Base-by-base conservation (phyloP, 2,888 invertebrate genomes). In the Tetragonisca angustula region DNA sequence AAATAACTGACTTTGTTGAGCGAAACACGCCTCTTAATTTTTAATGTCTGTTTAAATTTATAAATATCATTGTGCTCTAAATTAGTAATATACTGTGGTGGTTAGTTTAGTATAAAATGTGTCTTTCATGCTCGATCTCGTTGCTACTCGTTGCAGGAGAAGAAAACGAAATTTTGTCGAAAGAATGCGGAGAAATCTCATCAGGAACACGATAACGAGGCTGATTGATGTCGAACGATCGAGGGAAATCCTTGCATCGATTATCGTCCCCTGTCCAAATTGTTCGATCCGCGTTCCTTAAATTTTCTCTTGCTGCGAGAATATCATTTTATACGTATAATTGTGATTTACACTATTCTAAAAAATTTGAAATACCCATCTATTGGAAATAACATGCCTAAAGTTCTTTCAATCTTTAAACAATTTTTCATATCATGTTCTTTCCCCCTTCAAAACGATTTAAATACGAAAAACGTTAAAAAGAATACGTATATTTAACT, bases 111-210 rank as follows among this genome's bases (percentile, higher is more conserved):
- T 36, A 49, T 4, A 5, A 43, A 21, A 27, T 32, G 52, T 19
- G 6, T 43, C 15, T 21, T 2, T 49, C 21, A 4, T 4, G 17
- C 6, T 76, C 76, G 36, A 76, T 21, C 36, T 50, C 69, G 36
- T 76, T 76, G 2, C 76, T 70, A 73, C 15, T 11, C 9, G 54
- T n/a, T 1, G 68, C 76, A 68, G 82, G 70, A 79, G 50, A 85
- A 79, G 83, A 71, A 82, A 79, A 73, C 75, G 50, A 87, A 81
- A 87, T 88, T 88, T 82, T 52, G 49, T 77, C 50, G 69, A 79
- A 61, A 72, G 68, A 36, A 59, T 77, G 70, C 79, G 61, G 69
- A 71, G 54, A 74, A 50, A 82, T 69, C 56, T 76, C 84, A 77
- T 71, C 43, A 65, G 75, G 81, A 82, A 68, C 9, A 27, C 32